Base-by-base conservation (phyloP, 2,797 vertebrate species). In the Sebastes oblongus region DNA sequence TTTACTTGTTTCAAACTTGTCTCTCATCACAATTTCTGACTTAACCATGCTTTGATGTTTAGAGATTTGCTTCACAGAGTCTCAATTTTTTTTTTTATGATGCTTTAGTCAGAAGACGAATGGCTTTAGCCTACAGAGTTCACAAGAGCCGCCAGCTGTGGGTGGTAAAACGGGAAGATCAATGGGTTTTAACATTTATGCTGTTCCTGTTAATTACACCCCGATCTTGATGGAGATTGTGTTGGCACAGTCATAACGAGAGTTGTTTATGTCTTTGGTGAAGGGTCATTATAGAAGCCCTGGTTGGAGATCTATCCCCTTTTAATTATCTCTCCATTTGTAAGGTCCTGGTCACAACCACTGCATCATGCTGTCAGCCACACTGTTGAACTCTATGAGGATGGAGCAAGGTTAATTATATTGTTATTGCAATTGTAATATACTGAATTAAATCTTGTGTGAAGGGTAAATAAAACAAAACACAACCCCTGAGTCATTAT, bases 241-340 rank as follows among this genome's bases (percentile, higher is more conserved):
- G 81, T 85, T 81, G 72, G 77, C 76, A 58, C 67, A 81, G 86
- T 83, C 74, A 75, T 83, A 90, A 88, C 50, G 22, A 83, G 66
- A 88, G 75, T 82, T 93, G 81, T 91, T 89, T 86, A 89, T 88
- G 85, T 85, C 81, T 88, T 83, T 86, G 72, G 70, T 75, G 67
- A 86, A 84, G 79, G 69, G 82, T 90, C 81, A 84, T 86, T 90
- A 86, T 54, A 71, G 67, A 78, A 39, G 70, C 66, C 71, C 70
- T 66, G 54, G 68, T 81, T 79, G 62, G 70, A 80, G 75, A 72
- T 82, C 80, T 85, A 88, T 88, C 78, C 82, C 66, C 66, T 88
- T 89, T 91, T 88, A 92, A 91, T 91, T 84, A 89, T 85, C 65
- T 84, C 64, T 69, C 66, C 68, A 87, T 88, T 90, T 88, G 82